Conservation (phyloP, 1,140 invertebrate species). For the Trinorchestia longiramus region DNA sequence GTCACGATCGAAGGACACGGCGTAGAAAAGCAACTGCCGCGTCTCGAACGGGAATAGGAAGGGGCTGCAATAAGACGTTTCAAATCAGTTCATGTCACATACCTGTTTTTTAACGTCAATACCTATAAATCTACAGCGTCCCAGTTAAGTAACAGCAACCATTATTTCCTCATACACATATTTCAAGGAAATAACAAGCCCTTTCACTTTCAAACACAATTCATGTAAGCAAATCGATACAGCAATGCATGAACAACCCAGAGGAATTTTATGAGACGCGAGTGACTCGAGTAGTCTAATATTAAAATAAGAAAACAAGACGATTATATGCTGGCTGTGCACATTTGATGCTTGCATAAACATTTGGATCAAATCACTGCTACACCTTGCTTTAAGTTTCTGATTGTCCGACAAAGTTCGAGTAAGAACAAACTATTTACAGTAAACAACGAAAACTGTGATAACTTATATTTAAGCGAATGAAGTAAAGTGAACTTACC, state of each 20-base stretch:
- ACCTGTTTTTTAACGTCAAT: not conserved
- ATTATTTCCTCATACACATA: not conserved
- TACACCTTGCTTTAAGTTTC: not conserved
- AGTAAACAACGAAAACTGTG: not conserved
- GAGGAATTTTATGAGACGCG: not conserved
- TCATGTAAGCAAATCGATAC: not conserved
- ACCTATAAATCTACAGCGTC: not conserved
- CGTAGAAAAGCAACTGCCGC: conserved; percentile 93
- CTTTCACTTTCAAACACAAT: not conserved
- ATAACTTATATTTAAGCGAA: not conserved
- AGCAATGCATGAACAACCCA: not conserved
- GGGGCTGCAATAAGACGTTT: conserved; percentile 74
- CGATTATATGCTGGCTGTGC: too few relatives aligned
- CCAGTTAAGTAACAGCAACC: not conserved
- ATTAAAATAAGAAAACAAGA: too few relatives aligned
- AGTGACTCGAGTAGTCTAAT: too few relatives aligned
- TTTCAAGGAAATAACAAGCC: not conserved
- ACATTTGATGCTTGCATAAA: not conserved
- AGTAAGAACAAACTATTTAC: not conserved
- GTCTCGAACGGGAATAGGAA: conserved; percentile 98
- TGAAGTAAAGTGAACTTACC: conserved; percentile 74
- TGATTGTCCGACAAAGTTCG: not conserved
- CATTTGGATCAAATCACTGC: not conserved
- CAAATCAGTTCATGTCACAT: not conserved
- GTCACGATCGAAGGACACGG: conserved; percentile 95